Base-by-base conservation (phyloP, 2,888 invertebrate species). In the Harpalus rubripes region DNA sequence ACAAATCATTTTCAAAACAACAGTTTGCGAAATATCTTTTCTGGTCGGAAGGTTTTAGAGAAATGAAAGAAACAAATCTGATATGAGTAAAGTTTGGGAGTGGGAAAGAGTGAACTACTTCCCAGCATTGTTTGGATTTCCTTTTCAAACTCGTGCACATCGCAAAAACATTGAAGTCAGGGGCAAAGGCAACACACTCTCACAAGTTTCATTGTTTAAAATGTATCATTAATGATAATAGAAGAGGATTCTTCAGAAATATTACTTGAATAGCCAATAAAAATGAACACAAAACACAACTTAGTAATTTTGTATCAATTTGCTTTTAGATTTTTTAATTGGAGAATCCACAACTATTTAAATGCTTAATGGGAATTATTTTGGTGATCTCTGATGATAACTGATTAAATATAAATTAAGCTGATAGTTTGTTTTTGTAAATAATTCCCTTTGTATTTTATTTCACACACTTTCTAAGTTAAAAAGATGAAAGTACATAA, bases 1-100 rank as follows among this genome's bases (percentile, higher is more conserved):
- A 92, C 95, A 95, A 92, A 93, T 94, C 95, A 95, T 95, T 85
- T 87, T 88, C 32, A 12, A 41, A 41, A 76, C 74, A 68, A 63
- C 72, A 15, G 72, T 52, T 61, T 39, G 56, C 78, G 22, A 78
- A 78, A 78, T 58, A 8, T 76, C 68, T 65, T 85, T 85, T 72
- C 59, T 72, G 85, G 80, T 81, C 63, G 68, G 72, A 39, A 81
- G 72, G 39, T 82, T 81, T 85, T 82, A n/a, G 59, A 83, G 78
- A 85, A 86, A 86, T 86, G 86, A 87, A 87, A 81, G 84, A 87
- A 87, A 87, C 84, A 86, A 86, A 87, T 87, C 87, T 86, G 87
- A 87, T 87, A 86, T 87, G 86, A 87, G 87, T 87, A 86, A 87
- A 86, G 86, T 87, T 88, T 79, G 22, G 68, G 52, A 80, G 85